Base-by-base conservation (phyloP, 2,113 vertebrate genomes). In the Centrocercus urophasianus region DNA sequence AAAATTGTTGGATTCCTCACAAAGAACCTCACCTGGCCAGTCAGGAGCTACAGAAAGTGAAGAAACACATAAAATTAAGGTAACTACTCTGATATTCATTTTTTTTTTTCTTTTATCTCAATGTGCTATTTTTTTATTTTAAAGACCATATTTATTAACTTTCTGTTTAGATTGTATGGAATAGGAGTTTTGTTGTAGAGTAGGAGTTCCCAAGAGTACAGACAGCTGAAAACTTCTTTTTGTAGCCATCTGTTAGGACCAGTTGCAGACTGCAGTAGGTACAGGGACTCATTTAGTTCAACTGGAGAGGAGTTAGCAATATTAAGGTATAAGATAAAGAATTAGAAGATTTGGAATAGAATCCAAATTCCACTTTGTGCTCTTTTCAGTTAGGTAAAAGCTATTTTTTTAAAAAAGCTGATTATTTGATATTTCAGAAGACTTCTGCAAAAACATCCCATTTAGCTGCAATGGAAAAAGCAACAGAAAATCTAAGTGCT, bases 401-500 rank as follows among this genome's bases (percentile, higher is more conserved):
- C 19, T 54, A 54, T 70, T 60, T 10, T 56, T 87, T 90, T 16
- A 9, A 38, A 4, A 86, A 87, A 74, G 88, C n/a, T 56, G 76
- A 82, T 27, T 93, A 30, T 83, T 76, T 27, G 30, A 60, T 95
- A 52, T 95, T 98, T 83, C 94, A 98, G 98, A 83, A 9, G n/a
- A 7, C 9, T 91, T 81, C 61, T 32, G 76, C 95, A 92, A 97
- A 78, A 82, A 93, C 78, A 83, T 61, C 79, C 18, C 89, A 96
- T 70, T 71, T 95, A 75, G 56, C 93, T 82, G 88, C 94, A 63
- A 45, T 93, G 72, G 93, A 95, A 94, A 98, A 98, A 93, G 96
- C 96, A 43, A 97, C 90, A 83, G 97, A 98, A 89, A 98, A 98
- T 81, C 92, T 99, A 78, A 96, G 71, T 75, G 97, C 95, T 82